phyloP scores from a whole-genome alignment of 2,113 vertebrate genomes.

The Notothenia rossii region DNA sequence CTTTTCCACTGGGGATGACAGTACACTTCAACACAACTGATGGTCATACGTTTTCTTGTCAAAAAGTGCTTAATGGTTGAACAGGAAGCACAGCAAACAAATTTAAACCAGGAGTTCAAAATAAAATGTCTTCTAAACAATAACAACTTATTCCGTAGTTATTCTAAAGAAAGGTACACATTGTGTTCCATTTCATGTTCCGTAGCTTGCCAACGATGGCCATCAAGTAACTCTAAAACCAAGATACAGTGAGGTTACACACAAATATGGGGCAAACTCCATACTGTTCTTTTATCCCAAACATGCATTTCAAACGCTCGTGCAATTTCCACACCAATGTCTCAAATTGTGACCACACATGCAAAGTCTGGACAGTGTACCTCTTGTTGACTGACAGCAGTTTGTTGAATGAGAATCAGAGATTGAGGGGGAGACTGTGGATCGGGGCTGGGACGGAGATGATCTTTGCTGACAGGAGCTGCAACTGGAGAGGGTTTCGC shows the following conservation, averaged over 20 bases:
- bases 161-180: not conserved
- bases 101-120: too few species aligned
- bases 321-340: slow-evolving; percentile 50
- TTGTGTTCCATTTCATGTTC: not conserved
- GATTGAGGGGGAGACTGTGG: slow-evolving; percentile 33
- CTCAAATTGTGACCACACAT: slow-evolving; percentile 39
- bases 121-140: too few species aligned
- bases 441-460: slow-evolving; percentile 3
- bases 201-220: not conserved
- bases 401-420: slow-evolving; percentile 40
- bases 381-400: slow-evolving; percentile 67
- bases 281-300: slow-evolving; percentile 24
- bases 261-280: slow-evolving; percentile 1
- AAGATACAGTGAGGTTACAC: not conserved
- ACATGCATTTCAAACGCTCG: slow-evolving; percentile 54
- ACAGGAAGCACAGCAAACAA: too few species aligned
- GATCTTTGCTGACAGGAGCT: not conserved
- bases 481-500: slow-evolving; percentile 8
- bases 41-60: not conserved
- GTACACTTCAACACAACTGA: not conserved
- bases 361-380: slow-evolving; percentile 59
- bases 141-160: not conserved
- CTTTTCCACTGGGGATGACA: too few species aligned
- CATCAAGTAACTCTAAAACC: slow-evolving; percentile 3
- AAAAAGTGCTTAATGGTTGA: not conserved